These are phyloP conservation scores for Lepidurus apus DNA, from an alignment of 1,140 invertebrate genomes.

Conservation along the genomic window DNA sequence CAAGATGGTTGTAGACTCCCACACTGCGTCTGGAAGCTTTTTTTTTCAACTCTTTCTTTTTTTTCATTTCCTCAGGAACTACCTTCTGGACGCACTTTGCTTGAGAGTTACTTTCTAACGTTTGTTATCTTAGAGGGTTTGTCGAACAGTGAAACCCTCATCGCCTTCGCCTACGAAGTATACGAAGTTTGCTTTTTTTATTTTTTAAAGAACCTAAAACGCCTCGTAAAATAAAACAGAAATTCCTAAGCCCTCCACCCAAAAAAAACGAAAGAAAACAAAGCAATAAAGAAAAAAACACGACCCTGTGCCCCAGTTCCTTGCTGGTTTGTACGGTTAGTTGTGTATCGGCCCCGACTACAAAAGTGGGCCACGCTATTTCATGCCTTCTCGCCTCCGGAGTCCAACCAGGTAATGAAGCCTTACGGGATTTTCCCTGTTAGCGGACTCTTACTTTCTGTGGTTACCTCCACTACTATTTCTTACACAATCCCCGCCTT, in stretches of 20 bases:
- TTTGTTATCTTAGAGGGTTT: neutral
- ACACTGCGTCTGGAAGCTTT: neutral
- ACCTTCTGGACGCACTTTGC: neutral
- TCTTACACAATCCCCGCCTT: neutral
- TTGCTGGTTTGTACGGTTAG: neutral
- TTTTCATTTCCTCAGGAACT: neutral
- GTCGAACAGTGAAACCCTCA: neutral
- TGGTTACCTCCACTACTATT: neutral
- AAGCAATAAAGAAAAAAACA: neutral
- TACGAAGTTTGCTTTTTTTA: neutral
- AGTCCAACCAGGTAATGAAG: neutral
- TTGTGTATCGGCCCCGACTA: neutral
- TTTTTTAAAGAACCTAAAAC: neutral
- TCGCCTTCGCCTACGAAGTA: neutral
- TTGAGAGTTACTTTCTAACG: neutral
- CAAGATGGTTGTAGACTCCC: neutral
- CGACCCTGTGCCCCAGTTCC: neutral
- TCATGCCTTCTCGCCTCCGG: slow-evolving; percentile 5
- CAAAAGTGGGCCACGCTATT: slow-evolving; percentile 8
- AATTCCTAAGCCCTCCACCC: neutral
- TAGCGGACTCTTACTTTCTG: neutral
- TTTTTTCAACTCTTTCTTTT: neutral
- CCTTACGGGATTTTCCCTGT: neutral
- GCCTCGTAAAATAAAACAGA: neutral
- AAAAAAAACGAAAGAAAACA: neutral